Evolutionary conservation across 2,113 vertebrate species (phyloP).

Genomic region (Helogale parvula): DNA sequence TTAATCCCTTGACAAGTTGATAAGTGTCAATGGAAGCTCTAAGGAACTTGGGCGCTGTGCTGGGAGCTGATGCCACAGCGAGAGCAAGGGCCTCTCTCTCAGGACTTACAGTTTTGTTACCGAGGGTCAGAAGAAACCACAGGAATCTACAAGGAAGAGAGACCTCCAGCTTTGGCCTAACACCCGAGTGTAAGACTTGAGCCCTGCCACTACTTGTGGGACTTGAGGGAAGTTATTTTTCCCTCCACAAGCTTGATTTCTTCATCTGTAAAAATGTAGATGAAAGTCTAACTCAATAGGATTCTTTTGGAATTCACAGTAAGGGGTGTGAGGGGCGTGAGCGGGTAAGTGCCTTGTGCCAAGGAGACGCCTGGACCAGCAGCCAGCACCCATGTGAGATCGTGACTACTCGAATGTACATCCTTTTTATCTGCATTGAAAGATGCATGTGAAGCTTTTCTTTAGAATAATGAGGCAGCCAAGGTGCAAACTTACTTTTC

Average conservation of each 20-base stretch:
- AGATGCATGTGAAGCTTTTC: neutral
- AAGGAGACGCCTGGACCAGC: neutral
- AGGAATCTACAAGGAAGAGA: neutral
- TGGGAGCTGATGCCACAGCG: neutral
- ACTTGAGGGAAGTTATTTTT: neutral
- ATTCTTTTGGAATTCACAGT: accelerated
- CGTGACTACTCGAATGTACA: too few relatives aligned
- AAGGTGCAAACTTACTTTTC: neutral
- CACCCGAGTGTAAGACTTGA: neutral
- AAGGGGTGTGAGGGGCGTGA: neutral
- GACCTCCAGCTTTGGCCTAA: neutral
- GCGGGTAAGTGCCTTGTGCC: neutral
- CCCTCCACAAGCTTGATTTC: neutral
- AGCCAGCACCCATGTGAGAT: neutral
- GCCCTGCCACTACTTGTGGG: neutral
- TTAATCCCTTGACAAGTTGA: neutral
- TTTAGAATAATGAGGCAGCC: neutral
- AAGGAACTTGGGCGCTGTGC: neutral
- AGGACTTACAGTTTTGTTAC: neutral
- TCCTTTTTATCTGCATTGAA: neutral
- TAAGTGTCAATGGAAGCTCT: neutral
- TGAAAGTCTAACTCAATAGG: neutral
- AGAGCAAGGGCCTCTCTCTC: neutral
- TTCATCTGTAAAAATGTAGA: neutral
- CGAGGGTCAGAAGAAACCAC: neutral